Base-by-base conservation (phyloP, 2,113 vertebrate genomes). In the Dinomys branickii region DNA sequence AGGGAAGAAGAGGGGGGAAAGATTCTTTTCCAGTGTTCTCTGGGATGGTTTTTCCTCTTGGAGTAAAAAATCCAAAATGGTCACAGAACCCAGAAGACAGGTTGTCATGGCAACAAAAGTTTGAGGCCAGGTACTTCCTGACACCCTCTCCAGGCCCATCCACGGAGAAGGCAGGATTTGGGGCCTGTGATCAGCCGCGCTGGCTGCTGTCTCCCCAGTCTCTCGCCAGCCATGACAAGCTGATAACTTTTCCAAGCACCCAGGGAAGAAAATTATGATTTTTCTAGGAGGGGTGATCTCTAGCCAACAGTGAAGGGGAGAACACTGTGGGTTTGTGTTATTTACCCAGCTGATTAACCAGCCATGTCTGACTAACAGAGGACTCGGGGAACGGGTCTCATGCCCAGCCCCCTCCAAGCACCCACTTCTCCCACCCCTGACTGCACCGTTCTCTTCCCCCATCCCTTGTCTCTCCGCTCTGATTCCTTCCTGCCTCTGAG, bases 31-130 rank as follows among this genome's bases (percentile, higher is more conserved):
- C 5, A 16, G 54, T 24, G 26, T 17, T 59, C 11, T 90, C 61
- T n/a, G 16, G 85, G 77, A 56, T 86, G 56, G 41, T 90, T 96
- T 94, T 71, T 69, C 52, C 91, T 83, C 81, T 92, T 59, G 11
- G 13, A 92, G 44, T 22, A 20, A 88, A 91, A 81, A 80, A 73
- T n/a, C 85, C 33, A 92, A 91, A 96, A 93, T 93, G 80, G 81
- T 93, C 93, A 87, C 75, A 50, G 86, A 91, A 95, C 80, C 44
- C 94, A 85, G 77, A 96, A 94, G 93, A 90, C 95, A 90, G 91
- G 97, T 97, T 95, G 95, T 87, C 97, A 97, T 97, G 61, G 96
- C 95, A 97, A 97, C 95, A 22, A 97, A 98, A 97, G 94, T 97
- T 97, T 96, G 91, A 80, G 81, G 84, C 96, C 96, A 97, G 94